phyloP scores from a whole-genome alignment of 37 sponge, comb jelly and placozoan genomes.

The Bolinopsis microptera region DNA sequence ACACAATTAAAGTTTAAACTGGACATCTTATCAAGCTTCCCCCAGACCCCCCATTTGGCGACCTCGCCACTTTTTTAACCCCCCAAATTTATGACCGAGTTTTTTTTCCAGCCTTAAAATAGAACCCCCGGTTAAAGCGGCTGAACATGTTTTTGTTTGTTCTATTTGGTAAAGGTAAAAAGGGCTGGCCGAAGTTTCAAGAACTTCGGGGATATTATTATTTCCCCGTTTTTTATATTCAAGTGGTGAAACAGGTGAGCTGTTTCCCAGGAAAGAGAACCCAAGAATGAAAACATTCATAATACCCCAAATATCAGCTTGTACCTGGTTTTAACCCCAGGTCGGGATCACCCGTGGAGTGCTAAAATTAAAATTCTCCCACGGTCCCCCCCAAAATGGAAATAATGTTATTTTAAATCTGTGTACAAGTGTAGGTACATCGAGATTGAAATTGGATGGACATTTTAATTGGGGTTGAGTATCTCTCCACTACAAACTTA shows the following conservation, averaged over 20 bases:
- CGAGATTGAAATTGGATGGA: no score
- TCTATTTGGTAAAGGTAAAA: no score
- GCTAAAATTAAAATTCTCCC: no score
- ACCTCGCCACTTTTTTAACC: not conserved
- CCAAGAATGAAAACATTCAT: no score
- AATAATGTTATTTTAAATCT: not conserved
- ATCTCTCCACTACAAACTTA: no score
- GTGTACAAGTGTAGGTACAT: not conserved
- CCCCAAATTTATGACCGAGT: not conserved
- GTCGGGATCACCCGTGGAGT: not conserved
- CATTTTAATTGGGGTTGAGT: no score
- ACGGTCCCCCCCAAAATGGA: not conserved
- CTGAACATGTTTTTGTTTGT: no score
- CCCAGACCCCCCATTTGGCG: not conserved
- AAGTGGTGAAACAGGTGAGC: not conserved
- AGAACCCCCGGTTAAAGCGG: not conserved
- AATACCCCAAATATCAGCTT: not conserved
- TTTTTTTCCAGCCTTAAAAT: not conserved
- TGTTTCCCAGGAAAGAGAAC: no score
- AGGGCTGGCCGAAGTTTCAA: no score
- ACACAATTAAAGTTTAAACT: not conserved
- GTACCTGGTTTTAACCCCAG: not conserved
- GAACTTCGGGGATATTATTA: not conserved
- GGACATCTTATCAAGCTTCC: not conserved
- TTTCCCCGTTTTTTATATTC: not conserved